These are phyloP conservation scores for Junonia oenone DNA, from an alignment of 2,888 invertebrate species.

Conservation along the genomic window DNA sequence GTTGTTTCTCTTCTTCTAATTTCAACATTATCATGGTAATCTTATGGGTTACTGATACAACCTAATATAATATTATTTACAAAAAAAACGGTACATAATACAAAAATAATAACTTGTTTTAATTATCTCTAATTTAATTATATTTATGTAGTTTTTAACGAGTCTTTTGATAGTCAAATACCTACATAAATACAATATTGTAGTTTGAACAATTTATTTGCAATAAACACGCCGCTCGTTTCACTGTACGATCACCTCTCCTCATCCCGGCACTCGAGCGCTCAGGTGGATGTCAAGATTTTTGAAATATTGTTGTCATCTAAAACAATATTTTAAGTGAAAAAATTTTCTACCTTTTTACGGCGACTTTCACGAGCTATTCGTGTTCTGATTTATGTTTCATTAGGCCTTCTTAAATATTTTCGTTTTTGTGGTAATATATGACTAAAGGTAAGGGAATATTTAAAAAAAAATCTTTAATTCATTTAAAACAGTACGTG, in stretches of 20 bases:
- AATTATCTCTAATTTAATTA: too few species aligned
- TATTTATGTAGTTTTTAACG: too few species aligned
- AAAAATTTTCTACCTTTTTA: conserved; percentile 56
- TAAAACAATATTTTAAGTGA: conserved; percentile 58
- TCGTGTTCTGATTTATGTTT: conserved; percentile 67
- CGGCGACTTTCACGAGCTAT: conserved; percentile 46
- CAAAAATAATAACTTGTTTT: too few species aligned
- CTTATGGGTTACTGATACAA: too few species aligned
- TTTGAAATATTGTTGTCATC: conserved; percentile 36
- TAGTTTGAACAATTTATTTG: conserved; percentile 9
- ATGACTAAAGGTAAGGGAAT: conserved; percentile 26
- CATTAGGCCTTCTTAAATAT: conserved; percentile 57
- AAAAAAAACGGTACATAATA: too few species aligned
- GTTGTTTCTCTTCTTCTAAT: too few species aligned
- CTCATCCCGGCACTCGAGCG: conserved; percentile 39
- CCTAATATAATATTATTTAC: too few species aligned
- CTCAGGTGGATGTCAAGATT: conserved; percentile 31
- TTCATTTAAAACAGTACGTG: conserved; percentile 21
- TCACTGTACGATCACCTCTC: conserved; percentile 6
- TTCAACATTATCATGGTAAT: too few species aligned
- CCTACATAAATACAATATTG: neutral
- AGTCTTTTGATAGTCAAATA: too few species aligned
- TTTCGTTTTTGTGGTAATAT: conserved; percentile 43
- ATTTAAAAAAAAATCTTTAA: conserved; percentile 11
- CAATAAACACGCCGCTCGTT: neutral